Base-by-base conservation (phyloP, 2,888 invertebrate species). In the Agonopterix subpropinquella region DNA sequence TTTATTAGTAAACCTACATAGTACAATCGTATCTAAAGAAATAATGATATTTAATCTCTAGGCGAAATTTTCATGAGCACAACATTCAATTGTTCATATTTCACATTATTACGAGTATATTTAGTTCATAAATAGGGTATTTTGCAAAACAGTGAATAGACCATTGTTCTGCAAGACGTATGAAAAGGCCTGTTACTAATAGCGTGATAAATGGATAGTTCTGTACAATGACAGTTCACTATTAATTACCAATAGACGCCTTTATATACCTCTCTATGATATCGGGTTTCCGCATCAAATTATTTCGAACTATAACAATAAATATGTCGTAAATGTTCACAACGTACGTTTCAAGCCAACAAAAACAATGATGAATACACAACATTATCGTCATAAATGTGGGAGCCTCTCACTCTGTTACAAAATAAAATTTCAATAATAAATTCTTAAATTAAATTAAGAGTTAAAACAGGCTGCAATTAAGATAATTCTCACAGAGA, bases 401-500 rank as follows among this genome's bases (percentile, higher is more conserved):
- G 73, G 67, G 72, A 77, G 63, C 67, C 73, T 76, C 71, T 74
- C 75, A 77, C 73, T 70, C 65, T 61, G 56, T 76, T 76, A 70
- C 71, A 76, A 77, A 77, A 76, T 70, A 68, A 68, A 63, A 66
- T 72, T 70, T 74, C 70, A 73, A 80, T 79, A 80, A 74, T 65
- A 75, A 73, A 70, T 39, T 39, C 10, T 39, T 39, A 67, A 71
- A 69, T 69, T 65, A 67, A 75, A 76, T 48, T 68, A 68, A 70
- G 58, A 67, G 55, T 64, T 61, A 63, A 71, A 73, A 77, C 75
- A 78, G 77, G 70, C 58, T 63, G 70, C 64, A 82, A 81, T 85
- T 81, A 83, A 76, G 64, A 65, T 66, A 56, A 73, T 85, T 84
- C 82, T 79, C 84, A 82, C 80, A 79, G 70, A 62, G 67, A 68